These are phyloP conservation scores for Cotesia congregata DNA, from an alignment of 2,888 invertebrate genomes.

Conservation along the genomic window DNA sequence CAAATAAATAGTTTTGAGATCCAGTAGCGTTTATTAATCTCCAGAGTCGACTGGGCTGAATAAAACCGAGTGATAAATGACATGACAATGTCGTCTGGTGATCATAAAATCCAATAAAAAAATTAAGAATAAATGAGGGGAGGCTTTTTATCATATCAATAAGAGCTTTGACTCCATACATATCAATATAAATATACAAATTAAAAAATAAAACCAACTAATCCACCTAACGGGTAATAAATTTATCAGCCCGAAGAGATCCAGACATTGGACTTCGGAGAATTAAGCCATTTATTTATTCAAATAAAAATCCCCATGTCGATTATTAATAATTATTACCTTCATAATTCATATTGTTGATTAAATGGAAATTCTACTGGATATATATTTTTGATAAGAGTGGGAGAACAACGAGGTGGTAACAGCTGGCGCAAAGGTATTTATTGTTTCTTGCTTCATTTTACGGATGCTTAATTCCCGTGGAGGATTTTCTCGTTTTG, in stretches of 20 bases:
- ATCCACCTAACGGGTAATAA: background rate
- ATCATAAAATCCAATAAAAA: background rate
- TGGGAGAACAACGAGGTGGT: constrained; percentile 24
- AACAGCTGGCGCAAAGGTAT: constrained; percentile 66
- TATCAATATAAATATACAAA: background rate
- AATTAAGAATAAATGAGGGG: background rate
- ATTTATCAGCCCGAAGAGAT: background rate
- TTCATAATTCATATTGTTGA: too few species aligned
- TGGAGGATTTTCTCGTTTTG: constrained; percentile 4
- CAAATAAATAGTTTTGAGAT: background rate
- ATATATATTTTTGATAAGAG: too few species aligned
- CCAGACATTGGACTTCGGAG: background rate
- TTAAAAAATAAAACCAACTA: background rate
- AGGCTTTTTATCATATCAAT: background rate
- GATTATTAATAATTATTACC: too few species aligned
- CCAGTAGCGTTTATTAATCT: constrained; percentile 1
- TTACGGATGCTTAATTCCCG: constrained; percentile 63
- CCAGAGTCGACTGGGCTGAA: background rate
- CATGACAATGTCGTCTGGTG: background rate
- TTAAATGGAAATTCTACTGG: too few species aligned
- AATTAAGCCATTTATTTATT: background rate
- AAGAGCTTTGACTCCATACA: background rate
- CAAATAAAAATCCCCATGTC: background rate
- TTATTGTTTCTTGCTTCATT: constrained; percentile 65
- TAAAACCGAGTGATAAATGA: background rate